These are phyloP conservation scores for Ranitomeya imitator DNA, from an alignment of 2,113 vertebrate species.

Conservation along the genomic window DNA sequence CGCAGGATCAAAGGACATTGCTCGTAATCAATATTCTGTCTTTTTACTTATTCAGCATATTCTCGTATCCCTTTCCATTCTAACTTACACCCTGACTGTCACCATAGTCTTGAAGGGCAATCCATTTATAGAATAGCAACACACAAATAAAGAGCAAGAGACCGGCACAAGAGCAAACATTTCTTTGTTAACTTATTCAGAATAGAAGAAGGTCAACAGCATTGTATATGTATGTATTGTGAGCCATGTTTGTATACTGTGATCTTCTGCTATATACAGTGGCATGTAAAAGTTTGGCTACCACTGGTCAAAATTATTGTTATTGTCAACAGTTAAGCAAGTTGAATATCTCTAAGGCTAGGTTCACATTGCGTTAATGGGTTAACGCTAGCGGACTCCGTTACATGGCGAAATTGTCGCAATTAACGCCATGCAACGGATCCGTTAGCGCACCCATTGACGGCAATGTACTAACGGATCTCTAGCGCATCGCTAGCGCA, in stretches of 20 bases:
- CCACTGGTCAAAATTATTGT: no score
- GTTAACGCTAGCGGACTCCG: no score
- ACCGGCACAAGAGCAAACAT: background rate
- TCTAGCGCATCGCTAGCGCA: no score
- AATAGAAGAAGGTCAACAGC: background rate
- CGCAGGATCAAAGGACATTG: background rate
- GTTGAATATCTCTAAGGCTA: no score
- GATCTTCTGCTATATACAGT: no score
- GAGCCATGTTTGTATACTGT: background rate
- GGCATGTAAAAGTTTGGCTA: no score
- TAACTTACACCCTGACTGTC: conserved; percentile 32
- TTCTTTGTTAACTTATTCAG: conserved; percentile 12
- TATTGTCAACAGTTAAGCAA: no score
- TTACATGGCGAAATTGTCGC: no score
- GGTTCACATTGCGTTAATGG: no score
- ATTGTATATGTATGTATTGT: background rate
- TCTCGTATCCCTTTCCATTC: conserved; percentile 34
- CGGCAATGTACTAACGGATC: no score
- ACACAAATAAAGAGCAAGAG: background rate
- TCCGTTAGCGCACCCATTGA: no score
- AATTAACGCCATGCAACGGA: no score
- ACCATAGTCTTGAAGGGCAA: conserved; percentile 41
- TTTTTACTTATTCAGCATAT: conserved; percentile 50
- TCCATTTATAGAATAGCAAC: conserved; percentile 26
- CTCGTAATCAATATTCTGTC: conserved; percentile 48